Evolutionary conservation across 2,113 vertebrate species (phyloP).

Genomic region (Onychostoma macrolepis): DNA sequence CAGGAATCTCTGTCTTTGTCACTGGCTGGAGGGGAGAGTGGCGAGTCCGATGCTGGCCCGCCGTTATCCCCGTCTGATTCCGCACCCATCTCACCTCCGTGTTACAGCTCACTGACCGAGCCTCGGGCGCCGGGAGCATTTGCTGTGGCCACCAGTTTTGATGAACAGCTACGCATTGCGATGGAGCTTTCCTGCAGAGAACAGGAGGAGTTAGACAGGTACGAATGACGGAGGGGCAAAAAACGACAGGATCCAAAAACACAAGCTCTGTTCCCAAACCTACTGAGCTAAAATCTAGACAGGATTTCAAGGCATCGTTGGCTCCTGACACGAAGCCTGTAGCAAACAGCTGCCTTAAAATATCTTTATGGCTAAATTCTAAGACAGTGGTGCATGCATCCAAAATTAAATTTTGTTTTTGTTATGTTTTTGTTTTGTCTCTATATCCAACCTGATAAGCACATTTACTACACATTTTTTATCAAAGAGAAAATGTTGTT

Average conservation of each 20-base stretch:
- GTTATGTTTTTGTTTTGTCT: background rate
- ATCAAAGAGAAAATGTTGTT: background rate
- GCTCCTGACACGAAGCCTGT: background rate
- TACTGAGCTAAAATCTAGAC: background rate
- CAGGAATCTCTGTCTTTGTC: conserved; percentile 89
- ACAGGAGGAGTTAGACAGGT: conserved; percentile 86
- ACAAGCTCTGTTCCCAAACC: background rate
- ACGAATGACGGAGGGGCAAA: background rate
- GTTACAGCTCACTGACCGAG: conserved; percentile 68
- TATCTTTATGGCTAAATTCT: background rate
- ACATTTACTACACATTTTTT: background rate
- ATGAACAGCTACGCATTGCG: conserved; percentile 89
- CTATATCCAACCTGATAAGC: no score
- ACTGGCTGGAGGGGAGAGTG: conserved; percentile 67
- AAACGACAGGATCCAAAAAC: background rate
- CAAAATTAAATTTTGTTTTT: background rate
- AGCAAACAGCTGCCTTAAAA: background rate
- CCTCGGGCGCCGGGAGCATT: conserved; percentile 64
- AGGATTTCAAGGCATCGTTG: background rate
- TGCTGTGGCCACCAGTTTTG: conserved; percentile 76
- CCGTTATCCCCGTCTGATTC: conserved; percentile 68
- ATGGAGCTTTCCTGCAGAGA: conserved; percentile 89
- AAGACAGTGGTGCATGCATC: background rate
- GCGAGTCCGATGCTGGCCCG: conserved; percentile 64
- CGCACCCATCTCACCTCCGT: conserved; percentile 62